Evolutionary conservation across 2,797 vertebrate genomes (phyloP).

Genomic region (Clarias pachynema): DNA sequence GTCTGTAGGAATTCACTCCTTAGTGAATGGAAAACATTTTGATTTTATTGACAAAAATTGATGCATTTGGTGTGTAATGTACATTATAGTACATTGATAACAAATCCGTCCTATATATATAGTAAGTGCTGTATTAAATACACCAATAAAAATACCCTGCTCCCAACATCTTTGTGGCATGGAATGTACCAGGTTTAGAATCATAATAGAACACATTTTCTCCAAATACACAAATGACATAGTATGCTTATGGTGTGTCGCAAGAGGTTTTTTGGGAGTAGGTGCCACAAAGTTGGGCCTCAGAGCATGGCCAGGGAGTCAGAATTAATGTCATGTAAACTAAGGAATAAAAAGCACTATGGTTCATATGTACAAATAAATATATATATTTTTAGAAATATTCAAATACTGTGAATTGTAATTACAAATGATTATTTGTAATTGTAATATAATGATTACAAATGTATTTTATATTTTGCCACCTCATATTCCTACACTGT

Average conservation of each 20-base stretch:
- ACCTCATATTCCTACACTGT: neutral
- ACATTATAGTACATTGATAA: neutral
- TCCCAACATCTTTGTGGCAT: neutral
- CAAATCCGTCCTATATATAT: neutral
- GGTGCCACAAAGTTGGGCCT: neutral
- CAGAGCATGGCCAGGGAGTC: neutral
- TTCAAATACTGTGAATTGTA: neutral
- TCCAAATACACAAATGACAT: neutral
- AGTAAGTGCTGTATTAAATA: neutral
- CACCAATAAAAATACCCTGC: neutral
- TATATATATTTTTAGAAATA: neutral
- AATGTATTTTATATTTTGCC: neutral
- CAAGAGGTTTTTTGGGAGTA: neutral
- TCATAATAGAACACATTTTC: neutral
- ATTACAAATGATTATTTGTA: too few species aligned
- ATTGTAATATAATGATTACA: too few species aligned
- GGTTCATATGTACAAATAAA: neutral
- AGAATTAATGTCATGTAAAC: too few species aligned
- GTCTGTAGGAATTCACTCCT: neutral
- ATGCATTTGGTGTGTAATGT: neutral
- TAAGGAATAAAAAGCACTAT: too few species aligned
- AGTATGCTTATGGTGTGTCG: neutral
- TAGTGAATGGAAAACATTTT: neutral
- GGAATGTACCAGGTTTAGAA: neutral
- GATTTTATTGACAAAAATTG: neutral